Percentiles rank a stretch among this genome's conserved stretches.
Evolutionary conservation across 2,888 invertebrate species (phyloP).

Genomic region (Drosophila neonasuta): DNA sequence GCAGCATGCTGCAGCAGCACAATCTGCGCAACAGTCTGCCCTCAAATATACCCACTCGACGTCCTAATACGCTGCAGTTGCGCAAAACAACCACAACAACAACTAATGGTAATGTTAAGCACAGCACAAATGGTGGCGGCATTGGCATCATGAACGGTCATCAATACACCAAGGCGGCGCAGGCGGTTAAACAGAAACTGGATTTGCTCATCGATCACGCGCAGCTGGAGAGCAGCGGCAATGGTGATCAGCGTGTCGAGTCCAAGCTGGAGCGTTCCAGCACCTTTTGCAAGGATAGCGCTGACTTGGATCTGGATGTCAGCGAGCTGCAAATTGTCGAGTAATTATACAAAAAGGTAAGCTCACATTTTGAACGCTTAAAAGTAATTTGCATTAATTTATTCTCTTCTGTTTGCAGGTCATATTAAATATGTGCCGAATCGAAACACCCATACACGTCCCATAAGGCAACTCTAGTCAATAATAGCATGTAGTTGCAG

Average conservation of each 20-base stretch:
- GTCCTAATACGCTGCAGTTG: slow-evolving; percentile 79
- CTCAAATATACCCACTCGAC: slow-evolving; percentile 81
- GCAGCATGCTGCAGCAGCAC: slow-evolving; percentile 68
- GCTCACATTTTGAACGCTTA: not conserved
- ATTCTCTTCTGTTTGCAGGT: slow-evolving; percentile 40
- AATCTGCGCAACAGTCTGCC: slow-evolving; percentile 77
- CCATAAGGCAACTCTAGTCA: slow-evolving; percentile 81
- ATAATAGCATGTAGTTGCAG: slow-evolving; percentile 78
- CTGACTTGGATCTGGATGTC: slow-evolving; percentile 77
- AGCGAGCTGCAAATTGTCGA: slow-evolving; percentile 81
- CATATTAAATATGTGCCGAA: slow-evolving; percentile 64
- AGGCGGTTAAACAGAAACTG: slow-evolving; percentile 79
- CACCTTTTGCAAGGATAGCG: slow-evolving; percentile 82
- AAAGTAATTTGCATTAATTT: not conserved
- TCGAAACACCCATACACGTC: slow-evolving; percentile 66
- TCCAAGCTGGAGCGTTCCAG: slow-evolving; percentile 82
- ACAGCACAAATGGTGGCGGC: slow-evolving; percentile 45
- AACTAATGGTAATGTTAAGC: slow-evolving; percentile 38
- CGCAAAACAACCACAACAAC: slow-evolving; percentile 72
- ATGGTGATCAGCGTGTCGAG: slow-evolving; percentile 52
- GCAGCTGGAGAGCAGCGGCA: slow-evolving; percentile 39
- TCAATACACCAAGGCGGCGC: slow-evolving; percentile 66
- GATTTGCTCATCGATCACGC: slow-evolving; percentile 77
- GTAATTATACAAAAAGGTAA: slow-evolving; percentile 56
- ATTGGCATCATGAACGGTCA: slow-evolving; percentile 54